Percentiles rank a stretch among this genome's conserved stretches.
Conservation (phyloP, 2,888 invertebrate species). For the Rhingia rostrata region DNA sequence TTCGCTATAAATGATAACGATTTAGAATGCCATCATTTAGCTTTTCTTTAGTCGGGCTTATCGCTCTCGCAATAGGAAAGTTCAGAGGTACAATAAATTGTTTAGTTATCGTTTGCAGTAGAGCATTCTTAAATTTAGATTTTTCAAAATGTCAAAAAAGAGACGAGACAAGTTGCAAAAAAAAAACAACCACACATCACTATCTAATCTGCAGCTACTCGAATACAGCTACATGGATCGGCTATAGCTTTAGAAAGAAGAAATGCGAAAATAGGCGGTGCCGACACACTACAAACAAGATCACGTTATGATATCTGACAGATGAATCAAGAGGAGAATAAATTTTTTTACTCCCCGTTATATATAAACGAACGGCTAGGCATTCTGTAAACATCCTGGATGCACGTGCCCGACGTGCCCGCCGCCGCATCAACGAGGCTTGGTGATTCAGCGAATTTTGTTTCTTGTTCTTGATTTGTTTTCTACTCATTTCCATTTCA, state of each 20-base stretch:
- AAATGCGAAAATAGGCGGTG: constrained; percentile 51
- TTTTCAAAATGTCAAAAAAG: constrained; percentile 46
- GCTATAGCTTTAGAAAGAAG: constrained; percentile 38
- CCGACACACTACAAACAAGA: constrained; percentile 56
- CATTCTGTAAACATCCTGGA: constrained; percentile 63
- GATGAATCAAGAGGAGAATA: constrained; percentile 49
- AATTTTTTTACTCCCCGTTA: constrained; percentile 17
- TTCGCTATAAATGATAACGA: constrained; percentile 30
- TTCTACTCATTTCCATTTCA: constrained; percentile 26
- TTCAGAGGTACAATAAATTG: constrained; percentile 66
- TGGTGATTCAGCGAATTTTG: constrained; percentile 62
- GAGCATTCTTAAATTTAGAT: constrained; percentile 49
- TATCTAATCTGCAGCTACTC: constrained; percentile 52
- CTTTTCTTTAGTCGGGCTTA: constrained; percentile 56
- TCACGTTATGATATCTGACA: constrained; percentile 58
- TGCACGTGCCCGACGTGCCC: constrained; percentile 64
- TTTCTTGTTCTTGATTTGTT: constrained; percentile 18
- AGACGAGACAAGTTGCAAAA: constrained; percentile 31
- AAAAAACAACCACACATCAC: constrained; percentile 23
- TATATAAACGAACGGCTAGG: constrained; percentile 34
- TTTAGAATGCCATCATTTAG: constrained; percentile 24
- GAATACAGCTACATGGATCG: not conserved
- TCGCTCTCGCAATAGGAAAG: constrained; percentile 60
- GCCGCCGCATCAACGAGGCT: constrained; percentile 43
- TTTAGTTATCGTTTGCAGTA: constrained; percentile 58